phyloP scores from a whole-genome alignment of 2,797 vertebrate genomes.

The Lacerta agilis region DNA sequence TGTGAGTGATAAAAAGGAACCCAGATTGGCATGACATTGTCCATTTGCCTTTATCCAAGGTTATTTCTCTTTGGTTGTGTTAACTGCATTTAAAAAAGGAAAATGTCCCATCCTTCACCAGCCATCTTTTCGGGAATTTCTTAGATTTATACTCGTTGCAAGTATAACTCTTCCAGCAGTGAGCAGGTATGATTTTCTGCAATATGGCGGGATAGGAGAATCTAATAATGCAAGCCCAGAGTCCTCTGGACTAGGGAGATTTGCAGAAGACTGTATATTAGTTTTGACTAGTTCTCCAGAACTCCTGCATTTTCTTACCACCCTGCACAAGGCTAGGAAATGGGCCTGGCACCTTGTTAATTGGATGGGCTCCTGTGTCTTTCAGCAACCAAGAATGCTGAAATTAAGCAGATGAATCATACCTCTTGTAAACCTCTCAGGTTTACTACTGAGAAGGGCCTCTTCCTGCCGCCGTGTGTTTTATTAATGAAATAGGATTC shows the following conservation, averaged over 20 bases:
- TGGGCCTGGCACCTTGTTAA: background rate
- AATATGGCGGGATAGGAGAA: background rate
- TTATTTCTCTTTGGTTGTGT: background rate
- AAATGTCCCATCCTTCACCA: too few relatives aligned
- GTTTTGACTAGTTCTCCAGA: background rate
- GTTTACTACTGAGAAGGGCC: slow-evolving; percentile 1
- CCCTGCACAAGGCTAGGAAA: background rate
- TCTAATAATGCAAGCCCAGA: background rate
- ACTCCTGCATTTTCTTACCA: background rate
- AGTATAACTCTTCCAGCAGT: background rate
- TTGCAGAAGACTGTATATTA: background rate
- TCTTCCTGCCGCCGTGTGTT: background rate
- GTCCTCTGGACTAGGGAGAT: background rate
- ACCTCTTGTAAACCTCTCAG: slow-evolving; percentile 1
- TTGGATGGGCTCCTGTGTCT: background rate
- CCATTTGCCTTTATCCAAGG: background rate
- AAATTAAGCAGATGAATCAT: slow-evolving; percentile 22
- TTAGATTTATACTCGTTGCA: background rate
- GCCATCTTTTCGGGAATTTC: background rate
- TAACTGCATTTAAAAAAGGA: background rate
- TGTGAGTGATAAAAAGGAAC: background rate
- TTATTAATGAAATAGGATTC: slow-evolving; percentile 11
- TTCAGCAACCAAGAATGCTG: background rate
- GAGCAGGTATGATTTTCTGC: background rate
- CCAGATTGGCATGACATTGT: background rate